Evolutionary conservation across 2,113 vertebrate species (phyloP).

Genomic region (Ammodytes dubius): DNA sequence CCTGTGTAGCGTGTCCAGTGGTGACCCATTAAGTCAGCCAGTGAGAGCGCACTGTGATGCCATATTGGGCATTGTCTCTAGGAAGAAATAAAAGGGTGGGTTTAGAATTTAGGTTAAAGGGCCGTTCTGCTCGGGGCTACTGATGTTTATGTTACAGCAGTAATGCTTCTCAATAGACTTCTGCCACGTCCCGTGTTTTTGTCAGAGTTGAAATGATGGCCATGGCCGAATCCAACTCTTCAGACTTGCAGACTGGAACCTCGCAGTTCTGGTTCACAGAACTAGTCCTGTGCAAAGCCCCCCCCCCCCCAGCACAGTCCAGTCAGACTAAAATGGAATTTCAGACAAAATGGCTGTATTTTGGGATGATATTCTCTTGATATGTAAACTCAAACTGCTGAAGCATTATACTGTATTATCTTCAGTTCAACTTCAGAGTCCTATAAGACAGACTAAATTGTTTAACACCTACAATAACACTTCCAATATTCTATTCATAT

Average conservation of each 20-base stretch:
- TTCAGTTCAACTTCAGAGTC: background rate
- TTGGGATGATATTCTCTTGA: background rate
- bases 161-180: constrained; percentile 1
- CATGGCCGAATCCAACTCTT: no score
- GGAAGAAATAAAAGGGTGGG: constrained; percentile 49
- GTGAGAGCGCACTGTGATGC: constrained; percentile 34
- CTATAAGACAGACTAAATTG: background rate
- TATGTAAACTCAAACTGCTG: background rate
- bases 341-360: background rate
- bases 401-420: background rate
- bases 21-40: constrained; percentile 72
- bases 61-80: constrained; percentile 53
- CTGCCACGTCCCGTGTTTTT: background rate
- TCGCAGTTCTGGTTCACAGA: background rate
- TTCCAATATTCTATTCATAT: background rate
- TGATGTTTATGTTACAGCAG: constrained; percentile 22
- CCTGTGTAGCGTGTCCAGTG: constrained; percentile 47
- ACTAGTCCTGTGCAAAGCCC: no score
- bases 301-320: background rate
- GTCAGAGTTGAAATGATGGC: background rate
- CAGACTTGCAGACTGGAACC: background rate
- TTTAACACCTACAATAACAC: no score
- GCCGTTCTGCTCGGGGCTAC: constrained; percentile 26
- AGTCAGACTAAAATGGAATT: background rate
- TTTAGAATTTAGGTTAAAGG: constrained; percentile 21